Percentiles rank a stretch among this genome's conserved stretches.
phyloP scores from a whole-genome alignment of 1,140 invertebrate genomes.

The Aphelinus certus region DNA sequence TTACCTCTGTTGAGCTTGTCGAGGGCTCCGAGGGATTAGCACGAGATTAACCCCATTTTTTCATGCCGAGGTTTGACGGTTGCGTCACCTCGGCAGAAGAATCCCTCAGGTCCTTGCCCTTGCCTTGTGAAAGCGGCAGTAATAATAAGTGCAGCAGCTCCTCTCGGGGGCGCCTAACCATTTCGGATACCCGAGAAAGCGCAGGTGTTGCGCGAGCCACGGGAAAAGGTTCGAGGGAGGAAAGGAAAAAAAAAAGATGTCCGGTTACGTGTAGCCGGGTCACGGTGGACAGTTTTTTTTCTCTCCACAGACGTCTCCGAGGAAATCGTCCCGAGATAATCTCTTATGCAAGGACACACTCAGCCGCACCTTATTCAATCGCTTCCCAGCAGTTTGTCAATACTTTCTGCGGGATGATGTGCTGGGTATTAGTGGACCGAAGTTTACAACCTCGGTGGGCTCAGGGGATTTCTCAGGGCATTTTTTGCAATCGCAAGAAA shows the following conservation, averaged over 20 bases:
- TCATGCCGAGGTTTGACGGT: conserved; percentile 20
- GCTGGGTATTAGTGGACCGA: no score
- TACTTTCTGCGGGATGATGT: neutral
- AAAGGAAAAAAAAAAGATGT: conserved; percentile 6
- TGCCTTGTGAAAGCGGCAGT: conserved; percentile 18
- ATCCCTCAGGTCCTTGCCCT: conserved; percentile 28
- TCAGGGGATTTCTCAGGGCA: neutral
- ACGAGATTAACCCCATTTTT: conserved; percentile 50
- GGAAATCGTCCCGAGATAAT: conserved; percentile 27
- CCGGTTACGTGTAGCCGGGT: neutral
- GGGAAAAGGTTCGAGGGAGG: neutral
- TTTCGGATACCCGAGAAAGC: conserved; percentile 20
- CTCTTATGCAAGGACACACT: conserved; percentile 34
- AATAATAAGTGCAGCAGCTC: neutral
- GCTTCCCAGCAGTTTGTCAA: neutral
- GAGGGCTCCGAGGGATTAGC: conserved; percentile 36
- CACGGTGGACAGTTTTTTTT: neutral
- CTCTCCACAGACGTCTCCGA: neutral
- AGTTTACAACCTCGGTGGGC: neutral
- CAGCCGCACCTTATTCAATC: neutral
- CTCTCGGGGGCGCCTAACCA: neutral
- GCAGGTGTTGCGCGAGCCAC: conserved; percentile 20
- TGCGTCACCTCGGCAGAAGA: conserved; percentile 27
- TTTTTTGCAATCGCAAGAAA: neutral
- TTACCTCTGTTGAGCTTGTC: conserved; percentile 30